Percentiles rank a stretch among this genome's conserved stretches.
phyloP scores from a whole-genome alignment of 2,113 vertebrate genomes.

The Gobiocypris rarus region DNA sequence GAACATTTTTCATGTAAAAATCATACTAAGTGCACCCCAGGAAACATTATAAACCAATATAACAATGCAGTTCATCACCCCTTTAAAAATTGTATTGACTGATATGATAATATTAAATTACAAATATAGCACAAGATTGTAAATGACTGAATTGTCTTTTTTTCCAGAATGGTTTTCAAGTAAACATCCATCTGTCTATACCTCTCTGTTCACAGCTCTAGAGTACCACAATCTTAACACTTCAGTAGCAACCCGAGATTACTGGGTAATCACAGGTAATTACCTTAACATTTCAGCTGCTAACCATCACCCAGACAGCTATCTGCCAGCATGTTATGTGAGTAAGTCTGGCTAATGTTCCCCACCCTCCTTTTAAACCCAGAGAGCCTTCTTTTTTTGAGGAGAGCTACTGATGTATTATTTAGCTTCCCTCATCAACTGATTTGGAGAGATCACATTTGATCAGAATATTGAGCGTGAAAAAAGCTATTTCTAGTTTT shows the following conservation, averaged over 20 bases:
- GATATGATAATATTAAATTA: background rate
- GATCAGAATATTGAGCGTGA: slow-evolving; percentile 12
- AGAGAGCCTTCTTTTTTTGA: background rate
- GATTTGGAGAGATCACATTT: slow-evolving; percentile 43
- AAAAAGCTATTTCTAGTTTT: slow-evolving; percentile 37
- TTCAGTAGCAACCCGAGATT: slow-evolving; percentile 89
- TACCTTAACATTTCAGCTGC: background rate
- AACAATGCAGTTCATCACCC: too few species aligned
- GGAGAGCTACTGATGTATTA: slow-evolving; percentile 37
- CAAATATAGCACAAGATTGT: background rate
- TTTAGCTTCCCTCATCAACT: slow-evolving; percentile 45
- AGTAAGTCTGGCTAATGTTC: background rate
- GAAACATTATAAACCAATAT: too few species aligned
- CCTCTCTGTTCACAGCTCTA: slow-evolving; percentile 79
- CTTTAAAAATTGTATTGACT: too few species aligned
- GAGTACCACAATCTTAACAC: slow-evolving; percentile 96
- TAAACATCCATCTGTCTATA: slow-evolving; percentile 8
- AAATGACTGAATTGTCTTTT: background rate
- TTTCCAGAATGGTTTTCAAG: background rate
- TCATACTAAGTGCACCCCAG: too few species aligned
- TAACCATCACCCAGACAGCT: slow-evolving; percentile 26
- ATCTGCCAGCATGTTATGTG: slow-evolving; percentile 31
- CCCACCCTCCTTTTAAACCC: background rate
- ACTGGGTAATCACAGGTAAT: slow-evolving; percentile 97
- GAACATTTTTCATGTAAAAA: too few species aligned